Base-by-base conservation (phyloP, 1,140 invertebrate genomes). In the Pseudomyrmex cubaensis region DNA sequence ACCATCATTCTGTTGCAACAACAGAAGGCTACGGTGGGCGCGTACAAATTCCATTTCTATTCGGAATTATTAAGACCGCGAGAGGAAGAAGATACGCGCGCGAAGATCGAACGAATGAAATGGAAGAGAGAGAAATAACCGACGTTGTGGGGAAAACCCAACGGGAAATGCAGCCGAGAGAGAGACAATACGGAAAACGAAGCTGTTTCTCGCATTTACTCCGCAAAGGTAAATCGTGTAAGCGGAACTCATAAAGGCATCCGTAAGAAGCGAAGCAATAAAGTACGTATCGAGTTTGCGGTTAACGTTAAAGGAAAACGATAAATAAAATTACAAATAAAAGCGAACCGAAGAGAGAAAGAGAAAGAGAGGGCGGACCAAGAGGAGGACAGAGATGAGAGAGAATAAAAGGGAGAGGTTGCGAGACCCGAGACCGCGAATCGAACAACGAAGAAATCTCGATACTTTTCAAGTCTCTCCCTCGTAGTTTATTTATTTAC, bases 271-370 rank as follows among this genome's bases (percentile, higher is more conserved):
- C 86, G 73, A 62, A 56, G 69, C 86, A 84, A 87, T 87, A 87
- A 87, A 83, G 75, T 80, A 87, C 85, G 75, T 84, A 87, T 87
- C 86, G 75, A 78, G 82, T 87, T 87, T 87, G 82, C 85, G 86
- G 73, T 87, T 84, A 84, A 56, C 85, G 85, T 77, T 73, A 83
- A 72, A 78, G 62, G 69, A 64, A 59, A 75, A 87, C 85, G 85
- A 83, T 84, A 87, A 87, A 87, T 87, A 87, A 87, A 86, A 87
- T 87, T 87, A 87, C 77, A 87, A 87, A 80, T 87, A 87, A 87
- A 83, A 87, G 62, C 50, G 59, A 61, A 20, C 44, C 9, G 9
- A 10, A 46, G 59, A 73, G 44, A 57, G 73, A 83, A 13, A 56
- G 44, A 57, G 73, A 83, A 13, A 56, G 17, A 17, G 17, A 44